These are phyloP conservation scores for Hirudinaria manillensis DNA, from an alignment of 2,888 invertebrate genomes.

Conservation along the genomic window DNA sequence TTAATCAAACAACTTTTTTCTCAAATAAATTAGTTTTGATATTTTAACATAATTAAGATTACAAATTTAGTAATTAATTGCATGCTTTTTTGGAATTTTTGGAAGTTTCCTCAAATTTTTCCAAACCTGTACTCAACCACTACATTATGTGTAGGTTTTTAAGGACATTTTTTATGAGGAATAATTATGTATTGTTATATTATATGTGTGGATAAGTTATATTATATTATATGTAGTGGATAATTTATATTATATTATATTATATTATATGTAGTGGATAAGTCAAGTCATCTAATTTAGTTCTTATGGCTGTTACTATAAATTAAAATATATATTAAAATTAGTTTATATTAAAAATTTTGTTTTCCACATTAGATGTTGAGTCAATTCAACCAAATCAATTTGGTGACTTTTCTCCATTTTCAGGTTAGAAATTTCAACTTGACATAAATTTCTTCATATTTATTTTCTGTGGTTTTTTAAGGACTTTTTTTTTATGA, in stretches of 20 bases:
- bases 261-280: too few relatives aligned
- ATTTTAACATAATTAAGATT: too few relatives aligned
- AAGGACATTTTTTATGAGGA: neutral
- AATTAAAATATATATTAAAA: neutral
- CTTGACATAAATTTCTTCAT: neutral
- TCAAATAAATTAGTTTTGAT: too few relatives aligned
- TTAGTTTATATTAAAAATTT: neutral
- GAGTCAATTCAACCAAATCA: constrained; percentile 8
- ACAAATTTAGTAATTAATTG: too few relatives aligned
- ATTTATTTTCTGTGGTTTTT: neutral
- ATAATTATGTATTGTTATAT: neutral
- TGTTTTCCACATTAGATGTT: constrained; percentile 1
- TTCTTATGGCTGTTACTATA: neutral
- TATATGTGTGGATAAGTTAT: neutral
- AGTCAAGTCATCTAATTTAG: neutral
- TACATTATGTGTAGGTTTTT: neutral
- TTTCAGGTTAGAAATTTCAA: constrained; percentile 1
- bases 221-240: constrained; percentile 1
- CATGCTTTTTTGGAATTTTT: too few relatives aligned
- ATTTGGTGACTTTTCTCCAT: constrained; percentile 16
- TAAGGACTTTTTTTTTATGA: neutral
- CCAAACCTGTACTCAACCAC: too few relatives aligned
- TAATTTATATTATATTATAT: too few relatives aligned
- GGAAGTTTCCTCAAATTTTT: too few relatives aligned
- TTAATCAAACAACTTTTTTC: too few relatives aligned